Conservation (phyloP, 2,113 vertebrate genomes). For the Poeciliopsis retropinna region DNA sequence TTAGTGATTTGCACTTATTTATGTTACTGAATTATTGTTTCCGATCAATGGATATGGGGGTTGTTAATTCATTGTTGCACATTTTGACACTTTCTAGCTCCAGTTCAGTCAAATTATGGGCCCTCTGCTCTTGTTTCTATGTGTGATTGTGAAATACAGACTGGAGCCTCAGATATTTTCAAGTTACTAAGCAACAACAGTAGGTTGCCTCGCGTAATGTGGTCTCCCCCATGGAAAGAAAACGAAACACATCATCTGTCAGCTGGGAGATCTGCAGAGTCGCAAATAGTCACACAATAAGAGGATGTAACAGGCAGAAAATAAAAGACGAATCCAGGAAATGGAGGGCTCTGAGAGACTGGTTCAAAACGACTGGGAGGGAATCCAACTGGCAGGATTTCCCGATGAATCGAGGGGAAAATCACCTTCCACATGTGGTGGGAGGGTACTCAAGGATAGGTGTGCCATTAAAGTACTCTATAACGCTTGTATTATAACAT, state of each 20-base stretch:
- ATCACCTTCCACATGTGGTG: slow-evolving; percentile 46
- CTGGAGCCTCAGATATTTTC: slow-evolving; percentile 40
- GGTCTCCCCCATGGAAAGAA: slow-evolving; percentile 20
- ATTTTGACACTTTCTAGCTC: background rate
- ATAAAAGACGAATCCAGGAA: slow-evolving; percentile 52
- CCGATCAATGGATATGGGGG: background rate
- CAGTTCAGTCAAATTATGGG: slow-evolving; percentile 1
- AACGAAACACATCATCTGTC: slow-evolving; percentile 17
- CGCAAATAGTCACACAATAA: slow-evolving; percentile 43
- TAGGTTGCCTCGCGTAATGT: slow-evolving; percentile 22
- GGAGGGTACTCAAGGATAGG: slow-evolving; percentile 7
- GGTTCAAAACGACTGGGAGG: slow-evolving; percentile 40
- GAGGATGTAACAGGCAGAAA: slow-evolving; percentile 47
- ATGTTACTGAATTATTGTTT: background rate
- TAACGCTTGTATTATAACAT: slow-evolving; percentile 5
- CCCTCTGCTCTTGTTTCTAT: slow-evolving; percentile 12
- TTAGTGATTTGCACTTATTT: background rate
- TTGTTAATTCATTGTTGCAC: background rate
- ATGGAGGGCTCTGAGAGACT: slow-evolving; percentile 37
- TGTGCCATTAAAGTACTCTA: background rate
- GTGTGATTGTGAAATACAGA: slow-evolving; percentile 40
- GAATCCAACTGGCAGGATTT: slow-evolving; percentile 66
- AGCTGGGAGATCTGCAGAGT: slow-evolving; percentile 5
- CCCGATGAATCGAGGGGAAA: slow-evolving; percentile 50
- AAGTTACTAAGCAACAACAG: slow-evolving; percentile 67